Evolutionary conservation across 2,888 invertebrate species (phyloP).

Genomic region (Drosophila diplacantha): DNA sequence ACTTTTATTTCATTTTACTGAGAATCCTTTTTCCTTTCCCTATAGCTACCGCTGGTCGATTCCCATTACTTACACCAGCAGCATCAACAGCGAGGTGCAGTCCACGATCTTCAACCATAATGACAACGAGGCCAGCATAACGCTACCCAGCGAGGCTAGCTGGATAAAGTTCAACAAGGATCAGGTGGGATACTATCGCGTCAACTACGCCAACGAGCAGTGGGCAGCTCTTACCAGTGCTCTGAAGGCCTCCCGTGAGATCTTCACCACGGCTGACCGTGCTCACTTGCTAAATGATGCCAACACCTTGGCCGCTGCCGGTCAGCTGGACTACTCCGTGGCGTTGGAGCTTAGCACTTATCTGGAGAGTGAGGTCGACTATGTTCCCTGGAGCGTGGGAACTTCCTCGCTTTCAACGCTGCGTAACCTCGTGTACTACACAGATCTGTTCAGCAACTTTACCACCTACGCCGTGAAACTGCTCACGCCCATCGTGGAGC

Average conservation of each 20-base stretch:
- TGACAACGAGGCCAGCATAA: slow-evolving; percentile 78
- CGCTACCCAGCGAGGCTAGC: slow-evolving; percentile 77
- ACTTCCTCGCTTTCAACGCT: slow-evolving; percentile 79
- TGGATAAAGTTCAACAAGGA: slow-evolving; percentile 92
- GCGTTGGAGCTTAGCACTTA: slow-evolving; percentile 86
- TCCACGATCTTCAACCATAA: slow-evolving; percentile 75
- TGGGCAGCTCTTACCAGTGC: slow-evolving; percentile 80
- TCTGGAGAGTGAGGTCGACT: slow-evolving; percentile 82
- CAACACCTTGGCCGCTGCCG: slow-evolving; percentile 87
- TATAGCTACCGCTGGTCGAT: slow-evolving; percentile 90
- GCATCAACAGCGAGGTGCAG: slow-evolving; percentile 76
- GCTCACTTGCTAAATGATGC: slow-evolving; percentile 89
- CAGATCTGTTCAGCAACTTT: slow-evolving; percentile 79
- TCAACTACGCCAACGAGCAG: slow-evolving; percentile 85
- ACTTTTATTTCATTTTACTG: slow-evolving; percentile 36
- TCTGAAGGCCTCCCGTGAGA: slow-evolving; percentile 66
- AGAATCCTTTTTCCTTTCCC: slow-evolving; percentile 31
- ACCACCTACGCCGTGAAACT: slow-evolving; percentile 82
- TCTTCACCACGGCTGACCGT: slow-evolving; percentile 84
- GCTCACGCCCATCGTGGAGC: slow-evolving; percentile 80
- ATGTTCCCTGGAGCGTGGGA: slow-evolving; percentile 88
- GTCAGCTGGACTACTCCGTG: slow-evolving; percentile 82
- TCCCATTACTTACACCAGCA: slow-evolving; percentile 87
- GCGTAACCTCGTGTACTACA: slow-evolving; percentile 80
- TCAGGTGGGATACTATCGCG: slow-evolving; percentile 92